These are phyloP conservation scores for Euclidia mi DNA, from an alignment of 2,888 invertebrate genomes.

Conservation along the genomic window DNA sequence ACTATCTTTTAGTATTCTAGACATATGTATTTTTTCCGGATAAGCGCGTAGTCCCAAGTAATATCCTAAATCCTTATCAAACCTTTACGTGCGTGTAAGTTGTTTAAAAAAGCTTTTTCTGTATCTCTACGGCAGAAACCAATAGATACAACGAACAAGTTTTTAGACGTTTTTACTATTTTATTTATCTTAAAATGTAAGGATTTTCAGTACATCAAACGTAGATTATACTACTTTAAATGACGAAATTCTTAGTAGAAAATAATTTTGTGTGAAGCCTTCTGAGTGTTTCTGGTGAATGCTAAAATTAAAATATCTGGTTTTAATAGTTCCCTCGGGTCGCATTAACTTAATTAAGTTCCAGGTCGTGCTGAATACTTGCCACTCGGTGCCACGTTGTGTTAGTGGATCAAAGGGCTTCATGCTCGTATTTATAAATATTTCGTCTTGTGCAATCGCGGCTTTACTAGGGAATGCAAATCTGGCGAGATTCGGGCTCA, in stretches of 20 bases:
- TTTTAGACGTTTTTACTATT: not conserved
- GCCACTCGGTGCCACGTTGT: constrained; percentile 9
- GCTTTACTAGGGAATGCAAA: no score
- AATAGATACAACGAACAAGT: not conserved
- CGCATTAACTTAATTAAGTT: constrained; percentile 48
- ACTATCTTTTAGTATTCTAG: constrained; percentile 34
- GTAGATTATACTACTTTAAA: no score
- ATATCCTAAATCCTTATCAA: constrained; percentile 20
- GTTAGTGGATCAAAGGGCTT: not conserved
- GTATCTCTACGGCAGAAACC: constrained; percentile 2
- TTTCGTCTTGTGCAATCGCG: not conserved
- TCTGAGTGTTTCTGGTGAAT: not conserved
- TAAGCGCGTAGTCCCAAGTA: constrained; percentile 18
- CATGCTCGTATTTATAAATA: not conserved
- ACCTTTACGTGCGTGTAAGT: constrained; percentile 3
- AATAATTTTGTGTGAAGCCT: no score
- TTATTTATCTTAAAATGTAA: no score
- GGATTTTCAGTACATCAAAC: no score
- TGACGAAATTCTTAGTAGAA: no score
- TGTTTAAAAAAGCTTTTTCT: constrained; percentile 4
- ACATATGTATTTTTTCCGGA: constrained; percentile 7
- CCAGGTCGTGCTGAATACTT: constrained; percentile 22
- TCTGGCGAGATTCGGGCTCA: no score
- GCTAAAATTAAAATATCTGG: constrained; percentile 1
- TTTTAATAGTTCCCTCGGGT: constrained; percentile 29